These are phyloP conservation scores for Nixonia krombeini DNA, from an alignment of 1,140 invertebrate genomes.

Conservation along the genomic window DNA sequence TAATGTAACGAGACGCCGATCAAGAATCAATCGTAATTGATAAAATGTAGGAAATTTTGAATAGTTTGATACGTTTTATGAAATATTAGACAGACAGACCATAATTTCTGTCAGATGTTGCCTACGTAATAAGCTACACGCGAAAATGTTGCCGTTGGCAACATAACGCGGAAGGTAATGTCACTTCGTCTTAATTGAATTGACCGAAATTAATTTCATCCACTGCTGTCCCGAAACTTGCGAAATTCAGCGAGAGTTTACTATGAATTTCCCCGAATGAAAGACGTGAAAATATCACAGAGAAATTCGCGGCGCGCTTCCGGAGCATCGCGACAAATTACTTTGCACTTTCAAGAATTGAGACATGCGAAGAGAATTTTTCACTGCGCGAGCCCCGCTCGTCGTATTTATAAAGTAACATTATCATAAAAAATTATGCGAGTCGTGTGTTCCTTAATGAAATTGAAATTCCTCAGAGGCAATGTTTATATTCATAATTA, in stretches of 20 bases:
- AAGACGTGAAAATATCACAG: conserved; percentile 37
- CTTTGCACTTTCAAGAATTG: conserved; percentile 30
- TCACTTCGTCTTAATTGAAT: conserved; percentile 65
- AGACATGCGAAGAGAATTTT: conserved; percentile 11
- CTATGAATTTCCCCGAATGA: conserved; percentile 31
- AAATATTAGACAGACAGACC: too few species aligned
- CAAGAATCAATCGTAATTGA: too few species aligned
- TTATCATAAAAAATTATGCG: too few species aligned
- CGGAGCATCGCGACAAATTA: conserved; percentile 36
- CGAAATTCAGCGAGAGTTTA: conserved; percentile 46
- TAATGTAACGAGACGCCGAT: too few species aligned
- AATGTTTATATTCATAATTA: too few species aligned
- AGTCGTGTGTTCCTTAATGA: too few species aligned
- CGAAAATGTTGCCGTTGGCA: conserved; percentile 39
- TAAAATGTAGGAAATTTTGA: too few species aligned
- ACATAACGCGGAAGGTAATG: conserved; percentile 54
- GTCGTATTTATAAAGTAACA: too few species aligned
- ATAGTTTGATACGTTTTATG: too few species aligned
- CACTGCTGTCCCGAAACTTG: conserved; percentile 52
- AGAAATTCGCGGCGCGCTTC: conserved; percentile 20
- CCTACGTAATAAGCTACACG: conserved; percentile 38
- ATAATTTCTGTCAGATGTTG: conserved; percentile 35
- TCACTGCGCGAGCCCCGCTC: too few species aligned
- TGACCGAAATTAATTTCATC: conserved; percentile 67
- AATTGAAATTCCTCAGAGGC: too few species aligned